Percentiles rank a stretch among this genome's conserved stretches.
phyloP scores from a whole-genome alignment of 2,797 vertebrate species.

The Rhadinocentrus ornatus region DNA sequence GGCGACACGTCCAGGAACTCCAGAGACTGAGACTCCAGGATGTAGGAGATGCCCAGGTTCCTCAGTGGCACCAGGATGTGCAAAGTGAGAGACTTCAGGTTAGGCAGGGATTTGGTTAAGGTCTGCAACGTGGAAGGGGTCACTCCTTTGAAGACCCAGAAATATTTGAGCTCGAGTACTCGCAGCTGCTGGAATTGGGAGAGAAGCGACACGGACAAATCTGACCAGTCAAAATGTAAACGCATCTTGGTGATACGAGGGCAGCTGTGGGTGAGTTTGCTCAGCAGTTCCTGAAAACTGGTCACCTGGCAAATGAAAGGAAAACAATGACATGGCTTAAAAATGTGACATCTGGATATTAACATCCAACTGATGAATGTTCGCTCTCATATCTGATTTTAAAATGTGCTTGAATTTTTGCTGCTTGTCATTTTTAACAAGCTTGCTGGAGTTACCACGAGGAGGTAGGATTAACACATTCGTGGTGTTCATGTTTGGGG shows the following conservation, averaged over 20 bases:
- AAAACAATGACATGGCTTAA: not conserved
- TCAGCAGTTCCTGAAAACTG: constrained; percentile 85
- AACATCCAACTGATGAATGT: too few relatives aligned
- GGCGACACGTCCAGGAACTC: constrained; percentile 87
- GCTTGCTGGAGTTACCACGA: not conserved
- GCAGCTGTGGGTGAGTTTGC: constrained; percentile 81
- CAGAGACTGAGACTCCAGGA: constrained; percentile 83
- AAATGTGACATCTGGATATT: not conserved
- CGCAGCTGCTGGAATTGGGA: constrained; percentile 84
- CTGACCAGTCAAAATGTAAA: constrained; percentile 88
- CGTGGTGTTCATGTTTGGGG: not conserved
- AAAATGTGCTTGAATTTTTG: not conserved
- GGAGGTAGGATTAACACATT: not conserved
- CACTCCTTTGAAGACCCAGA: constrained; percentile 89
- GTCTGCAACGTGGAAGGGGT: constrained; percentile 82
- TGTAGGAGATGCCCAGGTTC: constrained; percentile 87
- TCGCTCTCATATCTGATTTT: too few relatives aligned
- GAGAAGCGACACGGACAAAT: constrained; percentile 82
- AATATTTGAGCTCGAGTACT: constrained; percentile 88
- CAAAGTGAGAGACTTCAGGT: constrained; percentile 84
- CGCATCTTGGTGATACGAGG: constrained; percentile 84
- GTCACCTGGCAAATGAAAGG: constrained; percentile 69
- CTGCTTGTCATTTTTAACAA: not conserved
- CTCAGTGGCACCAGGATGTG: constrained; percentile 87
- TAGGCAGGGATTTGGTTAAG: constrained; percentile 83